These are phyloP conservation scores for Heteromormyrus szaboi DNA, from an alignment of 2,797 vertebrate species.

Conservation along the genomic window DNA sequence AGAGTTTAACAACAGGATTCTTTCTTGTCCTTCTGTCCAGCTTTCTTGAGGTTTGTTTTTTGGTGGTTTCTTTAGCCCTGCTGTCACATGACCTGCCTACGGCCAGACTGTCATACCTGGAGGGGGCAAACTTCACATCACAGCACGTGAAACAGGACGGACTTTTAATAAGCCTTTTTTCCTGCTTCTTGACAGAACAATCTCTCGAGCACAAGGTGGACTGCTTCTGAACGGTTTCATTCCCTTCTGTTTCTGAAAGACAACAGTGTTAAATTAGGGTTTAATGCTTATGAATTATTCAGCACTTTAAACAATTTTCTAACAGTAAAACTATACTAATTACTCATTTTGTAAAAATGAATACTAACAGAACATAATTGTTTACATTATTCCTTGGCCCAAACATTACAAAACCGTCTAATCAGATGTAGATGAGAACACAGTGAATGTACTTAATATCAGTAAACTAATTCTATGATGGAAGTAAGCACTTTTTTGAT, in stretches of 20 bases:
- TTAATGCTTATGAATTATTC: not conserved
- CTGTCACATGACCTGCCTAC: not conserved
- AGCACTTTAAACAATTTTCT: not conserved
- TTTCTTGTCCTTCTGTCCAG: not conserved
- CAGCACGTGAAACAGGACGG: constrained; percentile 3
- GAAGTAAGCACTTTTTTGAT: not conserved
- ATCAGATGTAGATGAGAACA: not conserved
- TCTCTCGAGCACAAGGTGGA: not conserved
- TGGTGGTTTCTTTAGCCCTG: not conserved
- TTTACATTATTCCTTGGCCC: not conserved
- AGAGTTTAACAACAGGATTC: constrained; percentile 19
- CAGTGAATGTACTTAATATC: not conserved
- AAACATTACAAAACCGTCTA: not conserved
- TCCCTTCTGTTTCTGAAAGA: constrained; percentile 18
- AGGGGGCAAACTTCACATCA: not conserved
- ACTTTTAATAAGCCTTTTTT: constrained; percentile 20
- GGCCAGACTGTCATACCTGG: not conserved
- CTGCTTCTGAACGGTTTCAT: not conserved
- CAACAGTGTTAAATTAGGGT: not conserved
- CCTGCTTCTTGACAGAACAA: not conserved
- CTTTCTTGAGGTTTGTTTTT: not conserved
- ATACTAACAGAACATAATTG: not conserved
- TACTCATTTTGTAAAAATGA: not conserved
- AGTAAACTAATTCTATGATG: not conserved
- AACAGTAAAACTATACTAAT: constrained; percentile 7